A percentile compares a stretch with the other conserved stretches of the same genome.
phyloP scores from a whole-genome alignment of 2,113 vertebrate species.

The Nannospalax galili region DNA sequence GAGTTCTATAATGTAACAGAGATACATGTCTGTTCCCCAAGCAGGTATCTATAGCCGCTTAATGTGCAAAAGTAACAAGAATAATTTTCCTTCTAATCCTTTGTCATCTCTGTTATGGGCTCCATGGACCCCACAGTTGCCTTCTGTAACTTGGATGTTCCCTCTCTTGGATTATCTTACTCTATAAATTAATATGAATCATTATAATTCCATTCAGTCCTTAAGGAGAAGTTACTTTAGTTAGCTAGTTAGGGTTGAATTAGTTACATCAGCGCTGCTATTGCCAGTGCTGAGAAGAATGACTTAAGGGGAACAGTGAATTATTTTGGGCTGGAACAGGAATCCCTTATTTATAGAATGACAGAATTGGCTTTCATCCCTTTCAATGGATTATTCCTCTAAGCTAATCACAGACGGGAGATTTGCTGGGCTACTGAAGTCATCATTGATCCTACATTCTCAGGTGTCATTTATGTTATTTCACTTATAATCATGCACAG shows the following conservation, averaged over 20 bases:
- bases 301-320: too few relatives aligned
- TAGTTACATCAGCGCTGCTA: too few relatives aligned
- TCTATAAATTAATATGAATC: not conserved
- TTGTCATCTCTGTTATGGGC: not conserved
- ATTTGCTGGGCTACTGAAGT: not conserved
- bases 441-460: not conserved
- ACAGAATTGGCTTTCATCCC: not conserved
- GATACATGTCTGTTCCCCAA: not conserved
- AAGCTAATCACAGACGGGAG: not conserved
- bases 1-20: not conserved
- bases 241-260: too few relatives aligned
- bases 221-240: not conserved
- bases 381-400: not conserved
- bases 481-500: not conserved
- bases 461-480: not conserved
- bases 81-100: not conserved
- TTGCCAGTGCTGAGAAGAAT: too few relatives aligned
- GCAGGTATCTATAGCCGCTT: not conserved
- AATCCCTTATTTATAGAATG: not conserved
- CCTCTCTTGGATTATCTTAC: not conserved
- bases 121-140: too few relatives aligned
- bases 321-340: not conserved
- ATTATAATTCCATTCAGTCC: not conserved
- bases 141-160: not conserved
- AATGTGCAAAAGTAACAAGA: not conserved